Evolutionary conservation across 1,140 invertebrate genomes (phyloP).

Genomic region (Eufriesea mexicana): DNA sequence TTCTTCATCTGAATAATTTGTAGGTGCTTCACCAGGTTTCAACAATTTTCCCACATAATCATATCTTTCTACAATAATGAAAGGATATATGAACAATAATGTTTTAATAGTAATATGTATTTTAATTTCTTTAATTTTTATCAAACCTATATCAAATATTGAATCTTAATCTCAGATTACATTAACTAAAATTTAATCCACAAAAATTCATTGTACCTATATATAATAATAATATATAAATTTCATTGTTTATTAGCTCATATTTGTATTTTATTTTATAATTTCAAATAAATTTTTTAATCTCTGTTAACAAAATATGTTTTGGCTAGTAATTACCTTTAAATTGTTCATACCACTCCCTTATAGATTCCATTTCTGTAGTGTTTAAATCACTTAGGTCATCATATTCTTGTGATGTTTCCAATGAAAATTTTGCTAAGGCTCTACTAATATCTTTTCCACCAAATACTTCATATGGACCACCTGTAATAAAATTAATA

Average conservation of each 20-base stretch:
- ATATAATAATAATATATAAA: too few relatives aligned
- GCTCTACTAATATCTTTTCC: conserved; percentile 97
- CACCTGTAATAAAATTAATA: conserved; percentile 84
- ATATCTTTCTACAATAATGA: conserved; percentile 92
- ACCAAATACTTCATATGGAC: conserved; percentile 96
- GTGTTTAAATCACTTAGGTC: conserved; percentile 96
- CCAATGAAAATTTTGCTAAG: conserved; percentile 96
- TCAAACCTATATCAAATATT: neutral
- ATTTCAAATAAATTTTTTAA: neutral
- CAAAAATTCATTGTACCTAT: neutral
- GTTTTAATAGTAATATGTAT: neutral
- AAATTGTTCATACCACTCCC: conserved; percentile 98
- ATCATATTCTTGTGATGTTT: conserved; percentile 94
- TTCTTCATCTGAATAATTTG: conserved; percentile 96
- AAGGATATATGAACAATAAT: neutral
- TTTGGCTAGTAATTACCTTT: conserved; percentile 85
- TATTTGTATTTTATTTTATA: neutral
- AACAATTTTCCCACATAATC: conserved; percentile 95
- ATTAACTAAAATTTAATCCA: neutral
- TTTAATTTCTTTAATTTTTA: neutral
- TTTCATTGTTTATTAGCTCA: neutral
- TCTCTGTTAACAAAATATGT: neutral
- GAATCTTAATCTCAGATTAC: neutral
- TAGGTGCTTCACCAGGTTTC: conserved; percentile 94
- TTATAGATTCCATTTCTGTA: conserved; percentile 92